phyloP scores from a whole-genome alignment of 2,113 vertebrate genomes.

The Dasypus novemcinctus region DNA sequence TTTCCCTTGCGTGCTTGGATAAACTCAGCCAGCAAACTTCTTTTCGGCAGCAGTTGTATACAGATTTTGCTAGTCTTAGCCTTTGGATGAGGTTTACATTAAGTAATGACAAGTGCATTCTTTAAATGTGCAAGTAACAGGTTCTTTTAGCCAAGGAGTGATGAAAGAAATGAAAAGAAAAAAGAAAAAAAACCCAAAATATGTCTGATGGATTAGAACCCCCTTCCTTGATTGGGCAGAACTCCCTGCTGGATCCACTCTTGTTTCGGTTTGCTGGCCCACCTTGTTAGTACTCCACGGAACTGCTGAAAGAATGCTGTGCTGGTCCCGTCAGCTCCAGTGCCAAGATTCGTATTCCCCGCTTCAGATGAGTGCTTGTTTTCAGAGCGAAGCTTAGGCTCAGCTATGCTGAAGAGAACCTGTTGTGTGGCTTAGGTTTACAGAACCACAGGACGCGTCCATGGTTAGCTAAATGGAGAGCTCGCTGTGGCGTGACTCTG shows the following conservation, averaged over 20 bases:
- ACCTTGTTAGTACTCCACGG: background rate
- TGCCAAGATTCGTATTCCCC: background rate
- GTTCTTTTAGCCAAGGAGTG: background rate
- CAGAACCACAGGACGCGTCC: background rate
- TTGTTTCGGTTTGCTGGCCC: background rate
- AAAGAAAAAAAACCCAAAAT: background rate
- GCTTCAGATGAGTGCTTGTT: background rate
- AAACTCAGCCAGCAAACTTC: constrained; percentile 24
- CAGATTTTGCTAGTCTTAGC: background rate
- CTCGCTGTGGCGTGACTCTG: background rate
- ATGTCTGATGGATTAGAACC: background rate
- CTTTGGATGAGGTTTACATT: background rate
- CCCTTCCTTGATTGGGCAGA: background rate
- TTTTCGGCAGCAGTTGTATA: constrained; percentile 27
- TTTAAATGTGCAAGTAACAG: background rate
- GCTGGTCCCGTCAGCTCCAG: accelerated
- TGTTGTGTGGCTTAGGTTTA: background rate
- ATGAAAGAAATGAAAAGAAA: background rate
- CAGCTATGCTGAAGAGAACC: background rate
- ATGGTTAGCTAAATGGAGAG: background rate
- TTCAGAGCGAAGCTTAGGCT: background rate
- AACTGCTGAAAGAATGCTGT: background rate
- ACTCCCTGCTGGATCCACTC: background rate
- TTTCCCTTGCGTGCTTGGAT: constrained; percentile 50
- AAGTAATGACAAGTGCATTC: constrained; percentile 10